phyloP scores from a whole-genome alignment of 2,888 invertebrate genomes.

The Acanthosepion pharaonis region DNA sequence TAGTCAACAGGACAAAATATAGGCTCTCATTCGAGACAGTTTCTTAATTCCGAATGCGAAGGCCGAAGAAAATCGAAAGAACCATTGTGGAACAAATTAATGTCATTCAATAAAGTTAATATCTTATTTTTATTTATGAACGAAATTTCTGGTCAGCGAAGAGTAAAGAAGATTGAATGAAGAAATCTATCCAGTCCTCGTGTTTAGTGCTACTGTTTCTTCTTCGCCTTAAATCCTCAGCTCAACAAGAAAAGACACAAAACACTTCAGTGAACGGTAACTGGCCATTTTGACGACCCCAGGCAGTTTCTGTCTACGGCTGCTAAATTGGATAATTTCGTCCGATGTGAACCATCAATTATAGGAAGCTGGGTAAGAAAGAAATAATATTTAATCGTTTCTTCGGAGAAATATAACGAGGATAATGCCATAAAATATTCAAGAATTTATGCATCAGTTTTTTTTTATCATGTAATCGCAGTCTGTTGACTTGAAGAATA shows the following conservation, averaged over 20 bases:
- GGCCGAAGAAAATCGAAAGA: too few relatives aligned
- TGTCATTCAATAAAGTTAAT: too few relatives aligned
- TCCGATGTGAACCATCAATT: not conserved
- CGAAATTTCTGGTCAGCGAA: too few relatives aligned
- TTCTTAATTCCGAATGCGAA: too few relatives aligned
- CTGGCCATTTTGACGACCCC: not conserved
- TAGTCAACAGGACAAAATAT: too few relatives aligned
- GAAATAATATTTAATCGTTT: not conserved
- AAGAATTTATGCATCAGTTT: not conserved
- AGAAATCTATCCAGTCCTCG: not conserved
- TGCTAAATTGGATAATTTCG: not conserved
- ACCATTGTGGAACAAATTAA: too few relatives aligned
- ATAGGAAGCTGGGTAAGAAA: not conserved
- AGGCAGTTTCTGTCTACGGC: not conserved
- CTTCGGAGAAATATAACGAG: not conserved
- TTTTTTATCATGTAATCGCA: not conserved
- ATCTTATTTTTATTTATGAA: too few relatives aligned
- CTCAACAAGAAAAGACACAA: not conserved
- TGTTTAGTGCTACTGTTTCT: not conserved
- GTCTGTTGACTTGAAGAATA: not conserved
- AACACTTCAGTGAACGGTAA: not conserved
- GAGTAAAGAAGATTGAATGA: not conserved
- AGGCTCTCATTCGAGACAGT: too few relatives aligned
- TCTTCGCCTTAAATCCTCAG: too few relatives aligned
- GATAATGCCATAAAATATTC: not conserved